Conservation (phyloP, 2,888 invertebrate species). For the Myopa tessellatipennis region DNA sequence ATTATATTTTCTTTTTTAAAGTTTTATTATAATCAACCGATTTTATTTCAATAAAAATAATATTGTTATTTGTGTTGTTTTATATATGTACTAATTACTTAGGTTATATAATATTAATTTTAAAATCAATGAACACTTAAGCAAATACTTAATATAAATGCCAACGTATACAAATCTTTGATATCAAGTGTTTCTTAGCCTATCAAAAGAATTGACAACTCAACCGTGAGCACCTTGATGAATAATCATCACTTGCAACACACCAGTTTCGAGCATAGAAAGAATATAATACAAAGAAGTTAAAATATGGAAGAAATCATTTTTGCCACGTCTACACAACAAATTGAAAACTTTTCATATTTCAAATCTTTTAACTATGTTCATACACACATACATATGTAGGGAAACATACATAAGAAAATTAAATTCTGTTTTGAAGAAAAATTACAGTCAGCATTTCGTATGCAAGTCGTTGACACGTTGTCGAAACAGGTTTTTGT, state of each 20-base stretch:
- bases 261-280: neutral
- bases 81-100: no score
- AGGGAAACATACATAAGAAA: neutral
- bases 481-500: conserved; percentile 35
- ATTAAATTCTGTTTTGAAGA: neutral
- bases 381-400: neutral
- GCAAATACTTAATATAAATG: conserved; percentile 1
- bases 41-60: no score
- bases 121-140: neutral
- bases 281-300: neutral
- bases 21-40: no score
- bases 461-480: conserved; percentile 36
- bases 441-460: conserved; percentile 21
- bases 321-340: conserved; percentile 28
- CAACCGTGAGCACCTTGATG: conserved; percentile 4
- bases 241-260: neutral
- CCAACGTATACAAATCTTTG: conserved; percentile 32
- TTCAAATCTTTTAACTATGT: neutral
- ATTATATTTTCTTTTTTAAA: no score
- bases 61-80: no score
- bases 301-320: neutral
- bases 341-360: neutral
- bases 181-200: conserved; percentile 25
- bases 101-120: no score
- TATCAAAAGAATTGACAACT: conserved; percentile 20